A percentile compares a stretch with the other conserved stretches of the same genome.
Evolutionary conservation across 2,113 vertebrate species (phyloP).

Genomic region (Macheiramphus alcinus): DNA sequence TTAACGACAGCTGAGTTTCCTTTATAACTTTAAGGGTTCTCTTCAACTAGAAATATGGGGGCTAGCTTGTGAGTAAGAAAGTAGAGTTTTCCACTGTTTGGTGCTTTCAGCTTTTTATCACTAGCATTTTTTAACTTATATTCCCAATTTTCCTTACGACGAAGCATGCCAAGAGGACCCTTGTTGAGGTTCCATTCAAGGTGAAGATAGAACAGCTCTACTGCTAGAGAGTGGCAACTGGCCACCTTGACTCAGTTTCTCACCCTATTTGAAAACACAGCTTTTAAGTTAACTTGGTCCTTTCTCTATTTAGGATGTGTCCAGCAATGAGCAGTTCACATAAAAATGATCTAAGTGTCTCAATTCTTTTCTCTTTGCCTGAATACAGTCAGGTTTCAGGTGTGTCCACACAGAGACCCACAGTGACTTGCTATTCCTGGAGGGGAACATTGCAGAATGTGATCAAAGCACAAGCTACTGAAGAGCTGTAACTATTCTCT

Average conservation of each 20-base stretch:
- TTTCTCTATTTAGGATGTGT: not conserved
- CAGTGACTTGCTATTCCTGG: not conserved
- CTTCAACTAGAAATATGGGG: not conserved
- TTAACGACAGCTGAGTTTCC: not conserved
- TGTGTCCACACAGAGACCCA: accelerated
- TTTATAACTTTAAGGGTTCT: not conserved
- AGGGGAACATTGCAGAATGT: not conserved
- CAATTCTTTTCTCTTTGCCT: not conserved
- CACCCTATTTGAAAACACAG: not conserved
- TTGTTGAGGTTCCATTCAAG: not conserved
- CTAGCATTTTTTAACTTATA: not conserved
- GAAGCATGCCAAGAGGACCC: not conserved
- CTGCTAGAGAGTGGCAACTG: not conserved
- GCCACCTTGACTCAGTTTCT: not conserved
- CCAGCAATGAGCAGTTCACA: not conserved
- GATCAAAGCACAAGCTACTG: not conserved
- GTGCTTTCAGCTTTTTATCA: not conserved
- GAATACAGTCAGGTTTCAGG: not conserved
- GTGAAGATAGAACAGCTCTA: not conserved
- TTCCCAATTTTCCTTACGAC: not conserved
- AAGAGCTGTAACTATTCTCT: not conserved
- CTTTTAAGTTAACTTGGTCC: not conserved
- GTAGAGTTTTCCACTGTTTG: not conserved
- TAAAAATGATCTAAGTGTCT: not conserved
- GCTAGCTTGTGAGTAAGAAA: not conserved